Conservation (phyloP, 2,113 vertebrate genomes). For the Calidris pugnax region DNA sequence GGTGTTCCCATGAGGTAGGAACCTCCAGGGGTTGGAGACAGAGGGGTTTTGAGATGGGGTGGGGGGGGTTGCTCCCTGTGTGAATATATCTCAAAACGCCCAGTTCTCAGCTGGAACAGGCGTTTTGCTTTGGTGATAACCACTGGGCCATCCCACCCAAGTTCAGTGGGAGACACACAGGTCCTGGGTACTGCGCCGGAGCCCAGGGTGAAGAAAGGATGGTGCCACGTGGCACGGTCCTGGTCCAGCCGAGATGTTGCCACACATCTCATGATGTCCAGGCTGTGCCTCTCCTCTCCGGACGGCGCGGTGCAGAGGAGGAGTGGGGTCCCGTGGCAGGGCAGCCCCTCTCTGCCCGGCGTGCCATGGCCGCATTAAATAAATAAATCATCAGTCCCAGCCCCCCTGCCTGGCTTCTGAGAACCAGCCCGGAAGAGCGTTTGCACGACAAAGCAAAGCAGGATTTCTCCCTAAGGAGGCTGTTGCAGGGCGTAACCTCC, state of each 20-base stretch:
- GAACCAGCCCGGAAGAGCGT: fast-evolving
- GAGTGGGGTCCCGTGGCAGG: fast-evolving
- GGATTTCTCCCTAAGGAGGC: not conserved
- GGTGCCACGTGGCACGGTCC: fast-evolving
- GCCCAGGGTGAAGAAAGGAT: fast-evolving
- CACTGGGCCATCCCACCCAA: fast-evolving
- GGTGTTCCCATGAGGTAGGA: not conserved
- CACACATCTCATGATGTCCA: not conserved
- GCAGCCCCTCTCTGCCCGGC: not conserved
- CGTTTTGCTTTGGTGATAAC: not conserved
- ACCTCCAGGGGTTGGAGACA: not conserved
- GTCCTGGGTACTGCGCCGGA: not conserved
- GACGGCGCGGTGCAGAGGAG: not conserved
- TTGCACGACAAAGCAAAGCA: not conserved
- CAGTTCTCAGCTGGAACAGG: fast-evolving
- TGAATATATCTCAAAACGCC: not conserved
- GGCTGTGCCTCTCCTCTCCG: fast-evolving
- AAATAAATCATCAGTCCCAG: not conserved
- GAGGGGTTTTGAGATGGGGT: not conserved
- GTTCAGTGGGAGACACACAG: fast-evolving
- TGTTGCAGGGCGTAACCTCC: not conserved
- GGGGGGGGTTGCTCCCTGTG: fast-evolving
- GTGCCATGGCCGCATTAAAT: not conserved
- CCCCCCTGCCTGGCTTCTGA: not conserved
- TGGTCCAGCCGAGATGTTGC: fast-evolving